Evolutionary conservation across 2,797 vertebrate species (phyloP).

Genomic region (Taenioides sp.): DNA sequence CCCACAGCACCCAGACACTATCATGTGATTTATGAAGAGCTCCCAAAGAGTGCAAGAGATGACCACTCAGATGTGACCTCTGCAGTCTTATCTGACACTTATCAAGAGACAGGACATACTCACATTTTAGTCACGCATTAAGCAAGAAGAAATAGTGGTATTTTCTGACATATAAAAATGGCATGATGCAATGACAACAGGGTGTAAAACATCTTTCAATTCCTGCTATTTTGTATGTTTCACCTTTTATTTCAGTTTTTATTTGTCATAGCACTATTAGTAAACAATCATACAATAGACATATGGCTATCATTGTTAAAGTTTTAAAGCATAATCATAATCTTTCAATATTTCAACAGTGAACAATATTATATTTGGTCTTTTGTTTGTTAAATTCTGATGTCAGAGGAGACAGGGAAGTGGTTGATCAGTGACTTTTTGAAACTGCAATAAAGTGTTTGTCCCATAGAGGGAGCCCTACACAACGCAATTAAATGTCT

Average conservation of each 20-base stretch:
- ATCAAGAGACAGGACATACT: conserved; percentile 63
- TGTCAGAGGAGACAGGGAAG: not conserved
- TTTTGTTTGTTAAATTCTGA: not conserved
- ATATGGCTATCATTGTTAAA: not conserved
- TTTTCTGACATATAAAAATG: not conserved
- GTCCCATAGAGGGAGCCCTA: conserved; percentile 70
- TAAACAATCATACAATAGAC: not conserved
- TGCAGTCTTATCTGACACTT: conserved; percentile 64
- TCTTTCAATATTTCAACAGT: too few species aligned
- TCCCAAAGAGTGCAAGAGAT: conserved; percentile 62
- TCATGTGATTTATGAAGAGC: conserved; percentile 71
- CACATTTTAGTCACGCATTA: conserved; percentile 51
- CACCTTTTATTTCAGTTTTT: not conserved
- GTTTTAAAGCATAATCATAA: not conserved
- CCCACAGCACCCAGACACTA: conserved; percentile 70
- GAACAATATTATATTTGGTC: not conserved
- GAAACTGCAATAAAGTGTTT: conserved; percentile 19
- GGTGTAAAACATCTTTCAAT: not conserved
- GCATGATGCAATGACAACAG: not conserved
- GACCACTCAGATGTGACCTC: conserved; percentile 73
- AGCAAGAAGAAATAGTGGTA: conserved; percentile 8
- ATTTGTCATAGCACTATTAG: not conserved
- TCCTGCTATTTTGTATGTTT: not conserved
- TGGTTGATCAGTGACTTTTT: not conserved
- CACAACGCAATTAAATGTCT: conserved; percentile 53